Base-by-base conservation (phyloP, 2,113 vertebrate species). In the Aix galericulata region DNA sequence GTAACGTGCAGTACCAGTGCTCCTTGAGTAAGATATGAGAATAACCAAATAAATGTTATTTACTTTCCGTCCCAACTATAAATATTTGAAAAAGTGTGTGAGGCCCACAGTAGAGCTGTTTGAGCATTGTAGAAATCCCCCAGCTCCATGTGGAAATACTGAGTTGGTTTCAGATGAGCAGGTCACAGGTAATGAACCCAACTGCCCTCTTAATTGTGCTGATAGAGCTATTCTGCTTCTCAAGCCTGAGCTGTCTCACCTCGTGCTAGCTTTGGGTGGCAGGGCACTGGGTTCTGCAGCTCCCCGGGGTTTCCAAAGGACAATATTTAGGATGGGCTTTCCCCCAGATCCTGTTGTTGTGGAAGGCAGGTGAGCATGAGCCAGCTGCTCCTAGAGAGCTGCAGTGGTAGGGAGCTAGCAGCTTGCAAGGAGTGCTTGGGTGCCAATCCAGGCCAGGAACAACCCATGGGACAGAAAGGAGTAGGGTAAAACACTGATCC, bases 171-270 rank as follows among this genome's bases (percentile, higher is more conserved):
- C 76, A 72, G 55, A 81, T 74, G 88, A 91, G 80, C 80, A 78
- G 46, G 44, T 89, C 88, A 21, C 77, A 91, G 74, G 83, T 68
- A 18, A 84, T 93, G 84, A 78, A 64, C 69, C 90, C 80, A 78
- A 77, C 86, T 75, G 62, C 81, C 73, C 16, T 79, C 48, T 14
- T 3, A 5, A 48, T 86, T 81, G 69, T 89, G 95, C 94, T 94
- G 93, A 92, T 84, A 12, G 81, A 95, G 94, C 93, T 78, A 3
- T 84, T 92, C 69, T 75, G 52, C 88, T 88, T 80, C 73, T 75
- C 32, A 34, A 42, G 48, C 32, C 56, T 83, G 66, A 95, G 82
- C 60, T 0, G 1, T 40, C 80, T 89, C 66, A 64, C 60, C 56
- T 89, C 26, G 52, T 31, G 42, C 91, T 84, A 20, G 46, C 62